Evolutionary conservation across 2,888 invertebrate genomes (phyloP).

Genomic region (Atrina japonica): DNA sequence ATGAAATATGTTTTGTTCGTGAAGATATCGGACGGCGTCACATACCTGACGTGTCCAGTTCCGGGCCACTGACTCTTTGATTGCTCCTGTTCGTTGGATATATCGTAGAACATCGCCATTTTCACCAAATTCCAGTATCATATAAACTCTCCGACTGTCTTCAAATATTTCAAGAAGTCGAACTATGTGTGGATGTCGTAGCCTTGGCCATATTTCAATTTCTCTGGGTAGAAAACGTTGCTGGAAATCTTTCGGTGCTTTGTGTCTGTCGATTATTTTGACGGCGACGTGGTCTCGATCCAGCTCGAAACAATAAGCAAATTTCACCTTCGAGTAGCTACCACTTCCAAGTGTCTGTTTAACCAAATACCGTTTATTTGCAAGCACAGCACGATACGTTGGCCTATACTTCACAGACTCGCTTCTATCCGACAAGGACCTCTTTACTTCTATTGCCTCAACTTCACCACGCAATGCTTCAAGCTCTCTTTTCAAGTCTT

Average conservation of each 20-base stretch:
- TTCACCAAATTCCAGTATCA: slow-evolving; percentile 80
- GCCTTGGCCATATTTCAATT: slow-evolving; percentile 87
- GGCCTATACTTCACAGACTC: slow-evolving; percentile 70
- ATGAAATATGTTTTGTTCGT: slow-evolving; percentile 81
- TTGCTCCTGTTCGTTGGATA: slow-evolving; percentile 80
- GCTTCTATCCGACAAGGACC: slow-evolving; percentile 48
- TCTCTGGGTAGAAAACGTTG: slow-evolving; percentile 91
- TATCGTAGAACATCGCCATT: slow-evolving; percentile 81
- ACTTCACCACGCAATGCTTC: slow-evolving; percentile 71
- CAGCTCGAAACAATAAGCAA: slow-evolving; percentile 83
- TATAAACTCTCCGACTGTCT: slow-evolving; percentile 82
- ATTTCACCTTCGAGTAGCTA: slow-evolving; percentile 85
- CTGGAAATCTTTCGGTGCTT: slow-evolving; percentile 89
- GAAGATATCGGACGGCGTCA: slow-evolving; percentile 80
- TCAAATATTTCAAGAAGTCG: slow-evolving; percentile 90
- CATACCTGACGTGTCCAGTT: slow-evolving; percentile 79
- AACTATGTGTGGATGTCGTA: slow-evolving; percentile 91
- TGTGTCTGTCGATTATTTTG: slow-evolving; percentile 89
- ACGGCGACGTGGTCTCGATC: slow-evolving; percentile 67
- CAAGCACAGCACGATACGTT: slow-evolving; percentile 77
- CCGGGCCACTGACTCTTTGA: slow-evolving; percentile 76
- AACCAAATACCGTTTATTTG: slow-evolving; percentile 74
- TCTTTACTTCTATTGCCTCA: slow-evolving; percentile 66
- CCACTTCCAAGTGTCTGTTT: slow-evolving; percentile 78
- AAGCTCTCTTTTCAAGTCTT: slow-evolving; percentile 61